These are phyloP conservation scores for Circaetus cinerascens DNA, from an alignment of 2,113 vertebrate species.

Conservation along the genomic window DNA sequence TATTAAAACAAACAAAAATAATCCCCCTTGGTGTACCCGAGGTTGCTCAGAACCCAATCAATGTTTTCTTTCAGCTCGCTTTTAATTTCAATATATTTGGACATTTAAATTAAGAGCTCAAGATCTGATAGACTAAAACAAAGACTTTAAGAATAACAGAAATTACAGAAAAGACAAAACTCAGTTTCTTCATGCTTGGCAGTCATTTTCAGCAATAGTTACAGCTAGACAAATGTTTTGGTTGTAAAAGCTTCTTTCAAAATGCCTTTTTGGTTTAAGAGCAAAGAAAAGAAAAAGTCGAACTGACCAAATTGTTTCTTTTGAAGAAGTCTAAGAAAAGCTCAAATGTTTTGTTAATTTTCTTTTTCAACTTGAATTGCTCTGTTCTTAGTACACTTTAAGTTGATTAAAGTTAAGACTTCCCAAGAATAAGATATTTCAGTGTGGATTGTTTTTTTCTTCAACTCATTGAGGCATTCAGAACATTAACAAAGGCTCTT, in stretches of 20 bases:
- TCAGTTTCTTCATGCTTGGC: neutral
- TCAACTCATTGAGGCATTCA: conserved; percentile 17
- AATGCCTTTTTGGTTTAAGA: conserved; percentile 1
- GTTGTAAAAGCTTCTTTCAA: conserved; percentile 32
- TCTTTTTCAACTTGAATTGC: neutral
- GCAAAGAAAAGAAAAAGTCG: neutral
- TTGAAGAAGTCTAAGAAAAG: conserved; percentile 13
- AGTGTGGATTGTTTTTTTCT: neutral
- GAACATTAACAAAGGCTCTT: conserved; percentile 48
- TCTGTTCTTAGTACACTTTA: neutral
- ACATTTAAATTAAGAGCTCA: neutral
- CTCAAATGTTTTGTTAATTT: conserved; percentile 19
- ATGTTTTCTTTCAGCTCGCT: neutral
- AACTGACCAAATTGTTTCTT: conserved; percentile 24
- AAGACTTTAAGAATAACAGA: neutral
- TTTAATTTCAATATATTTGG: neutral
- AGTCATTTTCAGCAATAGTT: neutral
- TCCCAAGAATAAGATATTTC: conserved; percentile 44
- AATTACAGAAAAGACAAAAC: conserved; percentile 22
- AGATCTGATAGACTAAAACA: neutral
- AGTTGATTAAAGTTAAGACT: conserved; percentile 53
- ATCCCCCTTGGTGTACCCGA: neutral
- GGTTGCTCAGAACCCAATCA: neutral
- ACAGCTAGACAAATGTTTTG: conserved; percentile 38
- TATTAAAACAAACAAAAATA: neutral